Evolutionary conservation across 2,888 invertebrate species (phyloP), one percentile per base, ranked within the genome.

Genomic region (Nesidiocoris tenuis): DNA sequence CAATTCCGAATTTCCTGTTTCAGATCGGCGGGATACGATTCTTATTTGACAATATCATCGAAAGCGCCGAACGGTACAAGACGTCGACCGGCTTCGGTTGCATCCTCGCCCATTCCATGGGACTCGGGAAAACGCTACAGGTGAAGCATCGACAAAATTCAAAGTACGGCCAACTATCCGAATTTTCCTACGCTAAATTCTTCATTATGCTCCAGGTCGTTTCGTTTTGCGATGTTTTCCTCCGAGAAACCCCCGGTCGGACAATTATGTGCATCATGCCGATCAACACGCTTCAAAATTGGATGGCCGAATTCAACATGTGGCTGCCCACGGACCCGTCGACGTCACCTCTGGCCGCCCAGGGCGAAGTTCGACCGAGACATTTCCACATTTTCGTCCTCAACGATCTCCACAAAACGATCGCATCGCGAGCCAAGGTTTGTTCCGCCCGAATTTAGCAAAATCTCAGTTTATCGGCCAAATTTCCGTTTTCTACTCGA

Each of bases 81-180:
- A 92, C 89, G 17, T 93, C 93, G 0, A 88, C 90, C 1, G 98
- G 98, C 12, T 97, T 98, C 84, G 99, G 99, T 16, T 99, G 98
- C 83, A 98, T 99, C 81, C 86, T 99, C 71, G 98, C 98, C 0
- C 98, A 99, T 86, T 96, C 96, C 61, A 99, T 99, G 99, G 99
- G 99, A 0, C 87, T 99, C 24, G 99, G 99, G n/a, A 99, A 99
- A 86, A 99, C 98, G 0, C 86, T 99, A 76, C 95, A 93, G 82
- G 84, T 84, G 80, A 56, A 18, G 12, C 39, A 39, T 39, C 3
- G 39, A 39, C 12, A 55, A 24, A 21, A 17, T 18, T 17, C n/a
- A n/a, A n/a, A n/a, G n/a, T n/a, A n/a, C n/a, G n/a, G n/a, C n/a
- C n/a, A n/a, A n/a, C n/a, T n/a, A n/a, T n/a, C n/a, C n/a, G n/a